Evolutionary conservation across 37 sponge, comb jelly and placozoan species (phyloP).

Genomic region (Eunapius fragilis): DNA sequence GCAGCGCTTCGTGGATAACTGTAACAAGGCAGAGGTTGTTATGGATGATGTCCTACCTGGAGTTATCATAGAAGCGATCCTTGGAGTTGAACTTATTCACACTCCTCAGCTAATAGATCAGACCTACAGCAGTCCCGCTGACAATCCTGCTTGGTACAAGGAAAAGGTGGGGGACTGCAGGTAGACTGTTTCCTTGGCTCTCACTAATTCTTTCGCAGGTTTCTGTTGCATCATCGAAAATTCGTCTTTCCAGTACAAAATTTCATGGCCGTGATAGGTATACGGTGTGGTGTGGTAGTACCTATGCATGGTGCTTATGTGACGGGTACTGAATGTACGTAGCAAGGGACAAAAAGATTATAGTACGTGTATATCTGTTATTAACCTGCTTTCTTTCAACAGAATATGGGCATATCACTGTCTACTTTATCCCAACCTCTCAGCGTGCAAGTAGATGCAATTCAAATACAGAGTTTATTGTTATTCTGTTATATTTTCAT

Average conservation of each 20-base stretch:
- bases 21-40: background rate
- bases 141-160: background rate
- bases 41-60: background rate
- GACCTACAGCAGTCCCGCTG: background rate
- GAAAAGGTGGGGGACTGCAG: background rate
- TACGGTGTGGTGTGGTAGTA: no score
- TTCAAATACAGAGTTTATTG: no score
- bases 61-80: background rate
- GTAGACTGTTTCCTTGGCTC: background rate
- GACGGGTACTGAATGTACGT: no score
- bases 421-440: background rate
- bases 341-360: no score
- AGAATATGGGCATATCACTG: background rate
- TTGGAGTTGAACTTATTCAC: background rate
- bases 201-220: background rate
- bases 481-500: no score
- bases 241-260: background rate
- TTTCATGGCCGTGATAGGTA: background rate
- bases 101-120: background rate
- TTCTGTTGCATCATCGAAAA: background rate
- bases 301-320: no score
- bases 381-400: background rate
- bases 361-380: background rate
- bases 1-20: background rate
- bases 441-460: background rate